A percentile compares a stretch with the other conserved stretches of the same genome.
These are phyloP conservation scores for Clanis bilineata DNA, from an alignment of 2,888 invertebrate genomes.

Conservation along the genomic window DNA sequence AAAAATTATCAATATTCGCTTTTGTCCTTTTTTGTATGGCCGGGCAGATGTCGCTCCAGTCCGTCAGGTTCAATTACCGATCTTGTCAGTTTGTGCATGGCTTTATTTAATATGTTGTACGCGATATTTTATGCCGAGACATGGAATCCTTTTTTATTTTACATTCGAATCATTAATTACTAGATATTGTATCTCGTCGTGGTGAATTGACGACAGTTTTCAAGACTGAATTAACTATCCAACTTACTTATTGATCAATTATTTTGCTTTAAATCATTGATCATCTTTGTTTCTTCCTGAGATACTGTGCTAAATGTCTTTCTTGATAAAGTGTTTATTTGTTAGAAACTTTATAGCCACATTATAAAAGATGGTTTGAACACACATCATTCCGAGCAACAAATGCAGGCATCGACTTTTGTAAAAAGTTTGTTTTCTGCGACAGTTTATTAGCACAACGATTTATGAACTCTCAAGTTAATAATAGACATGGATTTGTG, in stretches of 20 bases:
- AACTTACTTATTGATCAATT: no score
- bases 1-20: constrained; percentile 52
- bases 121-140: constrained; percentile 59
- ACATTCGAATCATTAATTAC: constrained; percentile 40
- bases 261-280: no score
- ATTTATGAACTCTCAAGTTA: constrained; percentile 41
- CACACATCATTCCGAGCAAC: background rate
- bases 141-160: constrained; percentile 38
- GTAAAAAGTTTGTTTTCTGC: background rate
- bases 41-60: constrained; percentile 64
- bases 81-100: constrained; percentile 63
- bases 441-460: constrained; percentile 37
- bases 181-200: background rate
- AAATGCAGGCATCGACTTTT: background rate
- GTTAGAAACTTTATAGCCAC: background rate
- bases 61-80: constrained; percentile 70
- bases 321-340: background rate
- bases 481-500: constrained; percentile 43
- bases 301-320: no score
- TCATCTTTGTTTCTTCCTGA: no score
- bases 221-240: no score
- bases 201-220: no score
- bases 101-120: constrained; percentile 71
- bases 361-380: background rate
- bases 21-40: constrained; percentile 62